Evolutionary conservation across 1,140 invertebrate species (phyloP), one percentile per base, ranked within the genome.

Genomic region (Nomia melanderi): DNA sequence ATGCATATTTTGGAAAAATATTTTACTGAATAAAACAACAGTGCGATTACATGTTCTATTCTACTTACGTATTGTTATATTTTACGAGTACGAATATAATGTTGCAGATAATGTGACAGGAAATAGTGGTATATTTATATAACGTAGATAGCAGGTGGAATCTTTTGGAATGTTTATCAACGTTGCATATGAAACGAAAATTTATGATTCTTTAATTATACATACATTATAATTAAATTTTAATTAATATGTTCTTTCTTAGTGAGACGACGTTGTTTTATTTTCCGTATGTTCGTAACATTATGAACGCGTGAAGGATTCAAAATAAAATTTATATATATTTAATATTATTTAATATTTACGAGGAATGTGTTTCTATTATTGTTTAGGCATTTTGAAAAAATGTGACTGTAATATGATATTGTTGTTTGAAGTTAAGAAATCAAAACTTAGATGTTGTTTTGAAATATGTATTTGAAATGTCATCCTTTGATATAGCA

Each of bases 21-120:
- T 25, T 77, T 67, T 67, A 62, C 50, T 41, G 41, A 36, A 63
- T 47, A n/a, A 41, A 39, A 1, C 25, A n/a, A 12, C 1, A 50
- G 41, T 9, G 5, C 6, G 8, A 7, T 17, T 56, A 33, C 12
- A 33, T 20, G 39, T 57, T 54, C 5, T 9, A 63, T 41, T 50
- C 41, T 67, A 56, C 17, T 0, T 23, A 27, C 25, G 9, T 11
- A 54, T 54, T 25, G 25, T n/a, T 27, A 27, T 29, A 54, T 54
- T 44, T 44, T 44, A 44, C 1, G 41, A 44, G 41, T 44, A 17
- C 14, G 41, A 29, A 12, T 31, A 17, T 17, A 53, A 31, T 23
- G n/a, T 47, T 44, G 14, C 17, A 14, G 6, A 44, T 75, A 29
- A 60, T 50, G 14, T 12, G 8, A 23, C 14, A 8, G 27, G 2